phyloP scores from a whole-genome alignment of 2,888 invertebrate species.

The Sinodicranocentrus sp. region DNA sequence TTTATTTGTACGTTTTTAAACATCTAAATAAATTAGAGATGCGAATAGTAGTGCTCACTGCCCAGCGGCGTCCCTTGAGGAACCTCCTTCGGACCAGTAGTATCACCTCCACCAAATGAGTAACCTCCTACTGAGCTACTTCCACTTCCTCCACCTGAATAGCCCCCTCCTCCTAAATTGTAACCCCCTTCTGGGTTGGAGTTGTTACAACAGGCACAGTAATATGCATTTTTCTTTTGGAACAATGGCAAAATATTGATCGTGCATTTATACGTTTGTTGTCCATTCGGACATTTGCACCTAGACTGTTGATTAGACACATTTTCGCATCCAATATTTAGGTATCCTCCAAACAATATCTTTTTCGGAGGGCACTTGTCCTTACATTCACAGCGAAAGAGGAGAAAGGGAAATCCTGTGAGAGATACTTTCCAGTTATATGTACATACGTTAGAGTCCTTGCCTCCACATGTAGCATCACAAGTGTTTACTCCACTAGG shows the following conservation, averaged over 20 bases:
- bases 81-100: neutral
- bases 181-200: constrained; percentile 14
- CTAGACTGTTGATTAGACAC: constrained; percentile 37
- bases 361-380: constrained; percentile 31
- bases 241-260: constrained; percentile 39
- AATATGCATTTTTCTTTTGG: constrained; percentile 40
- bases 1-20: too few species aligned
- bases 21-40: too few species aligned
- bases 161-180: neutral
- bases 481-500: constrained; percentile 53
- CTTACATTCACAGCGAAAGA: constrained; percentile 46
- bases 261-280: constrained; percentile 36
- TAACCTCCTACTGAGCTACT: too few species aligned
- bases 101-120: neutral
- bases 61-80: constrained; percentile 5
- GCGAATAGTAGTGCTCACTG: constrained; percentile 14
- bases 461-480: constrained; percentile 44
- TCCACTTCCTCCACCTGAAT: neutral
- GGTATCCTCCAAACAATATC: constrained; percentile 25
- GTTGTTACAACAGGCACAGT: constrained; percentile 39
- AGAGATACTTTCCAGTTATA: constrained; percentile 47
- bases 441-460: constrained; percentile 26
- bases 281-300: constrained; percentile 50
- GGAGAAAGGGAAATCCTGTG: constrained; percentile 30
- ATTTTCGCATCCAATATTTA: constrained; percentile 46